Conservation (phyloP, 2,797 vertebrate genomes). For the Echiichthys vipera region DNA sequence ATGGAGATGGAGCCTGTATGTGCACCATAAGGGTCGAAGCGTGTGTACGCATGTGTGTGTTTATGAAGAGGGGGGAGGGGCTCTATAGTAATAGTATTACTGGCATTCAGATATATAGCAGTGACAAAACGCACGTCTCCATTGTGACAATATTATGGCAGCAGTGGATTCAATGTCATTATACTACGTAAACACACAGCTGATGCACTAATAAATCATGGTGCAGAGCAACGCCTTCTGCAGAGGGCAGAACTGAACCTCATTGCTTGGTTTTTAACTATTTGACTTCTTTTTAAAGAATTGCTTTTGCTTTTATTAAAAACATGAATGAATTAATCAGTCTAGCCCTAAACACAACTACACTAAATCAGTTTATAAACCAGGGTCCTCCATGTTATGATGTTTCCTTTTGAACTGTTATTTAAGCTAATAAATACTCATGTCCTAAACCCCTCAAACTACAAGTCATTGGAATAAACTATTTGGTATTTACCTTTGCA, state of each 20-base stretch:
- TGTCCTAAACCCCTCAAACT: too few relatives aligned
- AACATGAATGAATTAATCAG: background rate
- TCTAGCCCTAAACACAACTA: accelerated
- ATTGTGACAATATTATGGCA: constrained; percentile 60
- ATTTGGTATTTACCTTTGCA: too few relatives aligned
- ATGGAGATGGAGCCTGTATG: constrained; percentile 59
- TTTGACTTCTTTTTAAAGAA: background rate
- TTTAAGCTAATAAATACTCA: too few relatives aligned
- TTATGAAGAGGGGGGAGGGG: constrained; percentile 40
- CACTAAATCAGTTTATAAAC: background rate
- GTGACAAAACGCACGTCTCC: constrained; percentile 55
- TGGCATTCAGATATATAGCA: constrained; percentile 53
- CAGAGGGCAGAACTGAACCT: background rate
- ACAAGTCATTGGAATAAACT: too few relatives aligned
- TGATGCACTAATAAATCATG: constrained; percentile 63
- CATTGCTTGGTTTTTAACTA: background rate
- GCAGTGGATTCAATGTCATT: constrained; percentile 64
- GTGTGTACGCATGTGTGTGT: constrained; percentile 48
- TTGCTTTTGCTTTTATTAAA: too few relatives aligned
- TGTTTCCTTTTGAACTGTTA: background rate
- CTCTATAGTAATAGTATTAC: constrained; percentile 48
- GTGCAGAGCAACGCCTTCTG: constrained; percentile 45
- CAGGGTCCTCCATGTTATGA: background rate
- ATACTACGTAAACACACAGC: constrained; percentile 58
- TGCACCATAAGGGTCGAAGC: constrained; percentile 51